Evolutionary conservation across 2,113 vertebrate genomes (phyloP).

Genomic region (Centropus unirufus): DNA sequence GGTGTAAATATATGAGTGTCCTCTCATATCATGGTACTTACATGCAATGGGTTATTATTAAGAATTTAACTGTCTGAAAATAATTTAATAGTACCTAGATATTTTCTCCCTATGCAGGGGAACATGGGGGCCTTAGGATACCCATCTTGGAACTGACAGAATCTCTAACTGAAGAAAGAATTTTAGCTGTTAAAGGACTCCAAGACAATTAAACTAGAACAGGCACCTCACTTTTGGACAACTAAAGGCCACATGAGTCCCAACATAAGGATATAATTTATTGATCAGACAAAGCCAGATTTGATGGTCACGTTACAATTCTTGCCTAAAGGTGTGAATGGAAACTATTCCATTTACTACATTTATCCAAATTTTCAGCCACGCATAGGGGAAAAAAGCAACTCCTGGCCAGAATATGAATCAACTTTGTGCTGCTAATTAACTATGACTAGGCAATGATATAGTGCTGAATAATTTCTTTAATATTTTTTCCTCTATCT

Average conservation of each 20-base stretch:
- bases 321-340: not conserved
- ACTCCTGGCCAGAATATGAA: not conserved
- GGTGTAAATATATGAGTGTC: not conserved
- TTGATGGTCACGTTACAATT: not conserved
- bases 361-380: not conserved
- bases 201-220: not conserved
- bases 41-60: not conserved
- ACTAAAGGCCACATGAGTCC: not conserved
- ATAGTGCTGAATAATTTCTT: not conserved
- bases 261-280: not conserved
- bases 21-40: not conserved
- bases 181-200: not conserved
- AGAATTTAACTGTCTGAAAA: not conserved
- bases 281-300: not conserved
- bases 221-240: not conserved
- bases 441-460: not conserved
- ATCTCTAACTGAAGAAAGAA: not conserved
- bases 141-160: not conserved
- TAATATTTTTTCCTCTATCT: slow-evolving; percentile 20
- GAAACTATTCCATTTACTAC: not conserved
- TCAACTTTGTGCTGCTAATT: not conserved
- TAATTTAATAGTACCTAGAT: not conserved
- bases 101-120: not conserved
- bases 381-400: not conserved
- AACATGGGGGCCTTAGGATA: not conserved